phyloP scores from a whole-genome alignment of 2,113 vertebrate genomes.

The Pachypanchax playfairii region DNA sequence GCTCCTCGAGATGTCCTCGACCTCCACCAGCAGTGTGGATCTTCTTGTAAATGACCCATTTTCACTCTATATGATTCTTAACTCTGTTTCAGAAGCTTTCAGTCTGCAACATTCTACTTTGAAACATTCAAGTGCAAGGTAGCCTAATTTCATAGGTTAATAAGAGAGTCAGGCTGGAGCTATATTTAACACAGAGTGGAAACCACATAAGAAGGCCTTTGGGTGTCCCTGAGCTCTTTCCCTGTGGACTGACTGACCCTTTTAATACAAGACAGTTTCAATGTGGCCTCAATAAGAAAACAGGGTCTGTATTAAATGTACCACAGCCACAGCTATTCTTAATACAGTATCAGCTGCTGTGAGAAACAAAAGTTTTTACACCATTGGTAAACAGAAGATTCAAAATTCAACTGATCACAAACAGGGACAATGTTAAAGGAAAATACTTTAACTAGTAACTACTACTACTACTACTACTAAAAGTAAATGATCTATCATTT shows the following conservation, averaged over 20 bases:
- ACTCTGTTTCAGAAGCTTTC: constrained; percentile 47
- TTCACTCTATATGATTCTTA: constrained; percentile 23
- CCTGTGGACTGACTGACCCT: constrained; percentile 63
- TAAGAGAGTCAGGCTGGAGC: constrained; percentile 66
- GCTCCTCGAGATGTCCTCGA: constrained; percentile 70
- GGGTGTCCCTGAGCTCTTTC: constrained; percentile 71
- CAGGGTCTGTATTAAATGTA: constrained; percentile 16
- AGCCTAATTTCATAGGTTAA: constrained; percentile 78
- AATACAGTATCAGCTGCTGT: too few relatives aligned
- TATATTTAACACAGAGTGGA: constrained; percentile 77
- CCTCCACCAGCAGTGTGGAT: constrained; percentile 55
- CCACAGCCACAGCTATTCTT: constrained; percentile 3
- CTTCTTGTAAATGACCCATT: constrained; percentile 49
- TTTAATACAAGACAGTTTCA: constrained; percentile 67
- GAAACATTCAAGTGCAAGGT: constrained; percentile 62
- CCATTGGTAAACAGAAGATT: too few relatives aligned
- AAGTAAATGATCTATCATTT: too few relatives aligned
- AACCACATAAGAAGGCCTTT: constrained; percentile 74
- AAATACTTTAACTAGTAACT: too few relatives aligned
- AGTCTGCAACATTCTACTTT: constrained; percentile 48
- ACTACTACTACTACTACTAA: too few relatives aligned
- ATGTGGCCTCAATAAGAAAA: constrained; percentile 73
- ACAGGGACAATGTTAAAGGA: too few relatives aligned
- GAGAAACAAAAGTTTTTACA: too few relatives aligned
- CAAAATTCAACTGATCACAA: too few relatives aligned